Evolutionary conservation across 2,888 invertebrate genomes (phyloP), one percentile per base, ranked within the genome.

Genomic region (Dioctria linearis): DNA sequence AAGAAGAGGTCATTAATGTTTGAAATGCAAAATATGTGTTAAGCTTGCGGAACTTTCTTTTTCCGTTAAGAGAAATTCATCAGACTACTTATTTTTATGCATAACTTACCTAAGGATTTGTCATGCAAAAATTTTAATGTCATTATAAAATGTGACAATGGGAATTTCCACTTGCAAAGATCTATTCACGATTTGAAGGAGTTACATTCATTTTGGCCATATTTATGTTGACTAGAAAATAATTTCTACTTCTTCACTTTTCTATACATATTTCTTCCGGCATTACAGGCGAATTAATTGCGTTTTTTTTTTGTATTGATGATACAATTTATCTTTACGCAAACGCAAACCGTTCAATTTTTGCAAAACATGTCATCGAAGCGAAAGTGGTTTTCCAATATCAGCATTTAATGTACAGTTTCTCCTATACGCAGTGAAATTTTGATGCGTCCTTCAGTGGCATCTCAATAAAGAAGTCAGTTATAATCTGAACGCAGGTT

Each of bases 341-440:
- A 25, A 25, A 25, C 25, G 25, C 25, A 25, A 25, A 2, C 25
- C 25, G 25, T 25, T 2, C 25, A 25, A 25, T 25, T 25, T 25
- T 25, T 25, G 25, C 25, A 25, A 59, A 59, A 59, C 51, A 75
- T 59, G 40, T 63, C 63, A 61, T 43, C 76, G 4, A 76, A 76
- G 46, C 43, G 76, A 76, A 76, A 76, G 76, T 76, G 76, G 76
- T 63, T 63, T 76, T 63, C 46, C 39, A 42, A 25, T 25, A 25
- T 0, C 25, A 57, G 76, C 37, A 25, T 5, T 25, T 42, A 3
- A 9, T 11, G 63, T 37, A 25, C 25, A 76, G 61, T 76, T 76
- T 76, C 63, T 37, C 76, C 37, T 13, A 63, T 5, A 5, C 46
- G 42, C 40, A 66, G 66, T 42, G 66, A 66, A 66, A 66, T 65